Conservation (phyloP, 2,888 invertebrate species). For the Carpatolechia fugitivella region DNA sequence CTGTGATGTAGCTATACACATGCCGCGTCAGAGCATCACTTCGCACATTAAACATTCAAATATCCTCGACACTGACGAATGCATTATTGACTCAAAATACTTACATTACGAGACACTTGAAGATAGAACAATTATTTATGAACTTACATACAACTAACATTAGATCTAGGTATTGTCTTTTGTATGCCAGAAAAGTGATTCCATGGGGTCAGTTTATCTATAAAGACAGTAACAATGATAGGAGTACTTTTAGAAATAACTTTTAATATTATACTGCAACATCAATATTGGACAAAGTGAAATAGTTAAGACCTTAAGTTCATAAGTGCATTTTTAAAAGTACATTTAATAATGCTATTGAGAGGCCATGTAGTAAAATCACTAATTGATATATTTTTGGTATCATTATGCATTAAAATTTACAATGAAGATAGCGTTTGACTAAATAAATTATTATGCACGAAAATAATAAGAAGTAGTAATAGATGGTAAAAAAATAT, state of each 20-base stretch:
- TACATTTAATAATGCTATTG: constrained; percentile 50
- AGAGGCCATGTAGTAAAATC: constrained; percentile 54
- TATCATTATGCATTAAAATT: constrained; percentile 47
- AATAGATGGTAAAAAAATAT: constrained; percentile 23
- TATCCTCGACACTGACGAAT: constrained; percentile 60
- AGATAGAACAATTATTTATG: constrained; percentile 77
- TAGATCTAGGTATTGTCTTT: constrained; percentile 81
- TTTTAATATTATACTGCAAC: constrained; percentile 61
- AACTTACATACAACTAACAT: constrained; percentile 76
- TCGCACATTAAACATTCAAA: constrained; percentile 57
- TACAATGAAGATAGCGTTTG: constrained; percentile 32
- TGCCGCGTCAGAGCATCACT: constrained; percentile 30
- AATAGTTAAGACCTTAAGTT: constrained; percentile 47
- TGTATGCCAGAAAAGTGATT: constrained; percentile 74
- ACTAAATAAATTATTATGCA: constrained; percentile 41
- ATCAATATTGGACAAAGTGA: constrained; percentile 54
- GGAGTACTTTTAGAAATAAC: constrained; percentile 28
- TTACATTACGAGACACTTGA: constrained; percentile 76
- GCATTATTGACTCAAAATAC: constrained; percentile 67
- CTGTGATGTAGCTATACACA: constrained; percentile 8
- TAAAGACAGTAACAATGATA: constrained; percentile 39
- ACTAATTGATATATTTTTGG: constrained; percentile 50
- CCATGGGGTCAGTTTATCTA: constrained; percentile 56
- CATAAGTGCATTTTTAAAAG: constrained; percentile 53
- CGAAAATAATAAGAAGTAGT: constrained; percentile 5